These are phyloP conservation scores for Papilio polytes DNA, from an alignment of 1,140 invertebrate species.

Conservation along the genomic window DNA sequence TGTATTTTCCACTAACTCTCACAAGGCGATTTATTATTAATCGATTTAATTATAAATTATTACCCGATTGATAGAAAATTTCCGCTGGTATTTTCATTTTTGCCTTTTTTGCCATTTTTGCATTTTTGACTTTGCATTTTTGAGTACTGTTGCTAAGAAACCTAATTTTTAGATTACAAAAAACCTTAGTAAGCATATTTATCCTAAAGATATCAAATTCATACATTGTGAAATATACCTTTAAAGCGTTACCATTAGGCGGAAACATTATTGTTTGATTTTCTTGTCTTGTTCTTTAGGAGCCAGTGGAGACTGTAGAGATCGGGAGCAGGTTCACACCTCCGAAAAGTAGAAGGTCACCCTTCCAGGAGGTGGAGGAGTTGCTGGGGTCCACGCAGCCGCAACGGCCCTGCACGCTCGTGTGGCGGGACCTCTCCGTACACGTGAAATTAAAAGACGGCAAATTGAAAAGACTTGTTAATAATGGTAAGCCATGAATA, in stretches of 20 bases:
- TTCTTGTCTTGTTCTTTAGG: slow-evolving; percentile 3
- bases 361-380: slow-evolving; percentile 69
- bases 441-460: slow-evolving; percentile 84
- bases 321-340: slow-evolving; percentile 11
- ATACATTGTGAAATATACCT: too few species aligned
- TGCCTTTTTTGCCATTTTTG: too few species aligned
- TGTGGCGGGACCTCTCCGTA: slow-evolving; percentile 90
- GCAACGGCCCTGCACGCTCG: slow-evolving; percentile 85
- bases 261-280: not conserved
- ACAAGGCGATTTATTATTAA: not conserved
- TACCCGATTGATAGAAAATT: too few species aligned
- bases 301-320: slow-evolving; percentile 19
- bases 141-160: too few species aligned
- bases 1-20: not conserved
- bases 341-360: not conserved
- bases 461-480: slow-evolving; percentile 87
- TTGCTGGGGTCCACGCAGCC: slow-evolving; percentile 56
- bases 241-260: too few species aligned
- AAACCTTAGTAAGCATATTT: too few species aligned
- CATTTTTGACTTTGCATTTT: not conserved
- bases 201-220: too few species aligned
- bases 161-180: too few species aligned
- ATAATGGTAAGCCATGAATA: slow-evolving; percentile 84
- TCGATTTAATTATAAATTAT: not conserved
- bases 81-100: too few species aligned